phyloP scores from a whole-genome alignment of 2,113 vertebrate genomes.

The Cyprinodon tularosa region DNA sequence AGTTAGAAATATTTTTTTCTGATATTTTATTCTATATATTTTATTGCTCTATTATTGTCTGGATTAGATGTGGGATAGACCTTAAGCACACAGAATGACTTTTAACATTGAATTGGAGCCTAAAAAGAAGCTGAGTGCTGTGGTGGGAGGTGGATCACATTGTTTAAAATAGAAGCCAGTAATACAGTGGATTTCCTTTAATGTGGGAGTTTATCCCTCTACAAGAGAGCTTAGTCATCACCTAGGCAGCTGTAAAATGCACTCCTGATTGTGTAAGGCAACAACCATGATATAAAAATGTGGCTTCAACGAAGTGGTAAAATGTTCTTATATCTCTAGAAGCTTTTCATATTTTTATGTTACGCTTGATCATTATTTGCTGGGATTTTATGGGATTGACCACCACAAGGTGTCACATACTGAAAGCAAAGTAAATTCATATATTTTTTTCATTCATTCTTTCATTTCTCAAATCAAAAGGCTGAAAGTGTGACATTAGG shows the following conservation, averaged over 20 bases:
- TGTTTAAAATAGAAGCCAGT: constrained; percentile 30
- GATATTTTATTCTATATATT: not conserved
- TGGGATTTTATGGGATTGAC: not conserved
- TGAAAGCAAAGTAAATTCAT: too few relatives aligned
- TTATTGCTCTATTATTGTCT: not conserved
- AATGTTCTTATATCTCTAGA: not conserved
- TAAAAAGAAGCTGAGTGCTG: constrained; percentile 27
- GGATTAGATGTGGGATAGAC: not conserved
- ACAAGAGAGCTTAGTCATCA: constrained; percentile 42
- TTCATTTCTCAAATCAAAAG: too few relatives aligned
- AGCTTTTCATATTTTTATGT: not conserved
- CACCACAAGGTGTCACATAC: not conserved
- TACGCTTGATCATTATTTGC: not conserved
- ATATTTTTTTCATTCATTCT: too few relatives aligned
- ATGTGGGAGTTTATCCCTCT: constrained; percentile 44
- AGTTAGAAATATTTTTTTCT: constrained; percentile 1
- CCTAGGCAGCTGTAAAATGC: constrained; percentile 41
- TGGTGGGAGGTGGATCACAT: constrained; percentile 33
- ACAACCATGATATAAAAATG: not conserved
- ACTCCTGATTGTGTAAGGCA: not conserved
- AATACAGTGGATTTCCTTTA: constrained; percentile 41
- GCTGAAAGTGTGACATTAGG: too few relatives aligned
- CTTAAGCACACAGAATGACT: constrained; percentile 12
- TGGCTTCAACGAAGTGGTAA: not conserved
- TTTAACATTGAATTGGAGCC: not conserved